Percentiles rank a stretch among this genome's conserved stretches.
Conservation (phyloP, 2,113 vertebrate species). For the Micromys minutus region DNA sequence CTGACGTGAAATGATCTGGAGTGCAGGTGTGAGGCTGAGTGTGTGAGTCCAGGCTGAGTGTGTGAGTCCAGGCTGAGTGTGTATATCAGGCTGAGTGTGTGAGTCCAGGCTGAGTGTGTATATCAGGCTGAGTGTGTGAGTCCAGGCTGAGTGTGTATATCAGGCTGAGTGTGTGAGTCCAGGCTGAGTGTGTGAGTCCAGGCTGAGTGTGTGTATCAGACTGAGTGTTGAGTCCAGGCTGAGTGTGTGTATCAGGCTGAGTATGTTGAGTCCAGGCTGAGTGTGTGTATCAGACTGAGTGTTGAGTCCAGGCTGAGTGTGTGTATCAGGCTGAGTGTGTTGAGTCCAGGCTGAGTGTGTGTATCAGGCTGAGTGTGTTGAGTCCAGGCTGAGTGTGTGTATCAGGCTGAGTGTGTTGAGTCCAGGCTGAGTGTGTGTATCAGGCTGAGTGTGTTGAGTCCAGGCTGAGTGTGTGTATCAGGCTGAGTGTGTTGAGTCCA, state of each 20-base stretch:
- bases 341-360: conserved; percentile 40
- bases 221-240: conserved; percentile 34
- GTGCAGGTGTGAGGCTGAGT: neutral
- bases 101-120: conserved; percentile 40
- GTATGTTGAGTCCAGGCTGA: conserved; percentile 48
- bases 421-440: conserved; percentile 48
- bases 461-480: conserved; percentile 54
- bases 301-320: conserved; percentile 37
- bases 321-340: too few relatives aligned
- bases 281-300: too few relatives aligned
- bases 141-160: conserved; percentile 48
- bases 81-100: too few relatives aligned
- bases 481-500: too few relatives aligned
- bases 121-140: too few relatives aligned
- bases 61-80: conserved; percentile 40
- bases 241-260: too few relatives aligned
- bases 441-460: too few relatives aligned
- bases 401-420: too few relatives aligned
- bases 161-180: too few relatives aligned
- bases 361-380: too few relatives aligned
- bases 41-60: conserved; percentile 37
- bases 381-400: conserved; percentile 42
- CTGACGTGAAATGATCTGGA: neutral
- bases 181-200: conserved; percentile 40
- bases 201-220: conserved; percentile 58